phyloP scores from a whole-genome alignment of 1,140 invertebrate species.

The Cephus cinctus region DNA sequence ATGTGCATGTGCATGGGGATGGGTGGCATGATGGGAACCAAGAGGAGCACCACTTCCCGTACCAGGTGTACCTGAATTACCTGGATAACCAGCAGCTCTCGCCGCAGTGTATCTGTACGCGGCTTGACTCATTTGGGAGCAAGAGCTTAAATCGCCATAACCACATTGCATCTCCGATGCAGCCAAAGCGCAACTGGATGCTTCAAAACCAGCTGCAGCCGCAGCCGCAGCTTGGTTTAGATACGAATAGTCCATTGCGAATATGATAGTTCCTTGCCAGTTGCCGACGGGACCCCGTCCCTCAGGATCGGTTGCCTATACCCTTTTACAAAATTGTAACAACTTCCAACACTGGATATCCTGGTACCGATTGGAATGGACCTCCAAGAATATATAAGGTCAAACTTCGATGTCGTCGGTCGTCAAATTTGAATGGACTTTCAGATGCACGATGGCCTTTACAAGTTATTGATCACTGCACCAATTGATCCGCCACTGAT shows the following conservation, averaged over 20 bases:
- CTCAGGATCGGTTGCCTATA: neutral
- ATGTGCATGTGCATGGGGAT: conserved; percentile 54
- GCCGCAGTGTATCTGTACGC: conserved; percentile 70
- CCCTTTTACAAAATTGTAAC: neutral
- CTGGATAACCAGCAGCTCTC: conserved; percentile 47
- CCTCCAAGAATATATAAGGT: too few species aligned
- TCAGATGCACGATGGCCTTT: too few species aligned
- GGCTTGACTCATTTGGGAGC: conserved; percentile 81
- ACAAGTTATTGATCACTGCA: too few species aligned
- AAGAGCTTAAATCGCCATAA: conserved; percentile 81
- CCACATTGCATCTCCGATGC: conserved; percentile 72
- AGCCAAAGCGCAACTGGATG: conserved; percentile 64
- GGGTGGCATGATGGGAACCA: conserved; percentile 46
- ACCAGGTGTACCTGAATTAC: conserved; percentile 45
- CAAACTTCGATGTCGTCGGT: too few species aligned
- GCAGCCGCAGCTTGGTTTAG: conserved; percentile 68
- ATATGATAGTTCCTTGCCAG: neutral
- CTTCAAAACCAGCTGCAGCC: conserved; percentile 63
- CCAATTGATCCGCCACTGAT: too few species aligned
- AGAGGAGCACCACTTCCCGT: conserved; percentile 39
- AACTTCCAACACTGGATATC: too few species aligned
- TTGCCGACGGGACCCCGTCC: neutral
- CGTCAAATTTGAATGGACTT: too few species aligned
- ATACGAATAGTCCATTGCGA: conserved; percentile 75
- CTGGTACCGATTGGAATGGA: too few species aligned